Percentiles rank a stretch among this genome's conserved stretches.
phyloP scores from a whole-genome alignment of 2,113 vertebrate species.

The Caracal caracal region DNA sequence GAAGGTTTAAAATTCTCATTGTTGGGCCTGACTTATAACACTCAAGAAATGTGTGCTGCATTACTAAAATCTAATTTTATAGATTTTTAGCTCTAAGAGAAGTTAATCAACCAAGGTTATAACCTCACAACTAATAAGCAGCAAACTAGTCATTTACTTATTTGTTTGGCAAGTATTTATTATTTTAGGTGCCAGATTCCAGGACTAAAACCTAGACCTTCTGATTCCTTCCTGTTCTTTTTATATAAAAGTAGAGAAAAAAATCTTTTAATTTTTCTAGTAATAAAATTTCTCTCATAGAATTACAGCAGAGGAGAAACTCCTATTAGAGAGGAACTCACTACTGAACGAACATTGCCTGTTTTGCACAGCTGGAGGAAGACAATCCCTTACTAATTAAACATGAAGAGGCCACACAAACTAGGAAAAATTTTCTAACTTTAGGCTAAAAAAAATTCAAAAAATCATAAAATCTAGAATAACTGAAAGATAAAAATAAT shows the following conservation, averaged over 20 bases:
- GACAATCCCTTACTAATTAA: background rate
- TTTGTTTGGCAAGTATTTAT: conserved; percentile 50
- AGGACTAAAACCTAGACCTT: conserved; percentile 45
- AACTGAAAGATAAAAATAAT: background rate
- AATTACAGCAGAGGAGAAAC: background rate
- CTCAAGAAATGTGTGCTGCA: conserved; percentile 7
- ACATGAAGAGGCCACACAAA: background rate
- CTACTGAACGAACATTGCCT: background rate
- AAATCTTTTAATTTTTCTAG: background rate
- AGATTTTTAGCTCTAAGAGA: conserved; percentile 31
- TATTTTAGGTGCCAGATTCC: background rate
- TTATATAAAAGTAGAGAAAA: background rate
- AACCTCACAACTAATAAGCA: conserved; percentile 3
- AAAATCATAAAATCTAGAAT: background rate
- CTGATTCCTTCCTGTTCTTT: background rate
- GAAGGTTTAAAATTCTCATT: background rate
- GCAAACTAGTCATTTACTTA: conserved; percentile 35
- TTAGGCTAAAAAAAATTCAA: background rate
- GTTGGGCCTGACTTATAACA: background rate
- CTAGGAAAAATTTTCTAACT: background rate
- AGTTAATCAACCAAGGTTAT: conserved; percentile 32
- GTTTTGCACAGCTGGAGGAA: background rate
- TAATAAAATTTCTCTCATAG: background rate
- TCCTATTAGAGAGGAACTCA: background rate
- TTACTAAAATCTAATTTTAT: conserved; percentile 39